Evolutionary conservation across 2,888 invertebrate species (phyloP), one percentile per base, ranked within the genome.

Genomic region (Loripinus fragilis): DNA sequence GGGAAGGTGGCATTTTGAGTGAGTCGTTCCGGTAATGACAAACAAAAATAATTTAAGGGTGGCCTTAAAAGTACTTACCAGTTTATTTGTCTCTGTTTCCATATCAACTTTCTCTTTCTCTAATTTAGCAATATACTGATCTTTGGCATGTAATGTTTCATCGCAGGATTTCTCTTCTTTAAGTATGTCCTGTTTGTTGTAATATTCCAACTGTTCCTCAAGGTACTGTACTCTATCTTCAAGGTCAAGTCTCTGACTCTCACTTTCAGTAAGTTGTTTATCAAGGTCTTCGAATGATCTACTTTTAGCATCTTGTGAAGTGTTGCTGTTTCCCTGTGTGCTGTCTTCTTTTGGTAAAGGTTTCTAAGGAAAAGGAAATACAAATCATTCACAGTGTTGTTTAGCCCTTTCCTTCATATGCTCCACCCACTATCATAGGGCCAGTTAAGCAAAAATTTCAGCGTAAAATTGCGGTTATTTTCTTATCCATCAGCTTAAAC

Each of bases 141-240:
- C 90, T 74, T 91, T 91, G 28, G 87, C 89, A 50, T 87, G 84
- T 15, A 91, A 67, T 8, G 89, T 90, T 64, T 90, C 88, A 17
- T 88, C 81, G 66, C 83, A 80, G 0, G 80, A 68, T 10, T 70
- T 66, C 10, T 80, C 71, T 23, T 85, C 74, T 17, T 68, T 35
- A 2, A 76, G 71, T n/a, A 79, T 35, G 15, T 78, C 75, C 30
- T 81, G 78, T 15, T 73, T 78, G 23, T 77, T 72, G 3, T 78
- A 38, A 45, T 81, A 71, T n/a, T 74, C 77, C 28, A 87, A 71
- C 35, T 80, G 80, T 60, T 89, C 88, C 55, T 87, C 85, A 65
- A 90, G 76, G 38, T 71, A 50, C 68, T 84, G 81, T 20, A 84
- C 78, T 55, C 81, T 78, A 65, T 90, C 89, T 67, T 86, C 86